These are phyloP conservation scores for Aegotheles bennettii DNA, from an alignment of 2,113 vertebrate species.

Conservation along the genomic window DNA sequence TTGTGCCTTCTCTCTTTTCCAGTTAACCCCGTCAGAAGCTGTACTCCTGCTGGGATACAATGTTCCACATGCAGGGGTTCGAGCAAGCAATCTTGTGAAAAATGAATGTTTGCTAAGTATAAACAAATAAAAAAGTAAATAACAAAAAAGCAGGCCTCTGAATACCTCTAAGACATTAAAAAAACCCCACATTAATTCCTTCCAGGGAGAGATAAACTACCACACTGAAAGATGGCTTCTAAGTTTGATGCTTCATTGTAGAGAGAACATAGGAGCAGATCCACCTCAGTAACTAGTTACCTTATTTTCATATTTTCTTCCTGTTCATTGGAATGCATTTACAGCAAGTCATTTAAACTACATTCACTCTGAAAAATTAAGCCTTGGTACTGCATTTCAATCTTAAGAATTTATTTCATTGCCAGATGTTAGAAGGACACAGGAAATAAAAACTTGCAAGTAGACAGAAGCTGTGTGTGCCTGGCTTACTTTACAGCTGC, in stretches of 20 bases:
- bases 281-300: not conserved
- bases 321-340: constrained; percentile 22
- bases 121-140: not conserved
- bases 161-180: not conserved
- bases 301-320: not conserved
- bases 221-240: not conserved
- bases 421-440: not conserved
- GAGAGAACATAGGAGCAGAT: not conserved
- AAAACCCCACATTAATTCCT: not conserved
- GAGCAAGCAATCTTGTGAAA: not conserved
- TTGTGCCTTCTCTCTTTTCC: not conserved
- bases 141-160: not conserved
- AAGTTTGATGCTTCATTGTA: not conserved
- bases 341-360: constrained; percentile 10
- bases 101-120: not conserved
- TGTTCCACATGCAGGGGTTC: not conserved
- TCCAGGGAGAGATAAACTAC: not conserved
- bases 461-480: not conserved
- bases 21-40: not conserved
- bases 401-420: constrained; percentile 38
- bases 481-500: constrained; percentile 15
- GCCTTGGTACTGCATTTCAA: not conserved
- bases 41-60: not conserved
- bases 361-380: constrained; percentile 11
- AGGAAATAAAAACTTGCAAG: constrained; percentile 45